A percentile compares a stretch with the other conserved stretches of the same genome.
Evolutionary conservation across 1,140 invertebrate species (phyloP).

Genomic region (Meteorus sp.): DNA sequence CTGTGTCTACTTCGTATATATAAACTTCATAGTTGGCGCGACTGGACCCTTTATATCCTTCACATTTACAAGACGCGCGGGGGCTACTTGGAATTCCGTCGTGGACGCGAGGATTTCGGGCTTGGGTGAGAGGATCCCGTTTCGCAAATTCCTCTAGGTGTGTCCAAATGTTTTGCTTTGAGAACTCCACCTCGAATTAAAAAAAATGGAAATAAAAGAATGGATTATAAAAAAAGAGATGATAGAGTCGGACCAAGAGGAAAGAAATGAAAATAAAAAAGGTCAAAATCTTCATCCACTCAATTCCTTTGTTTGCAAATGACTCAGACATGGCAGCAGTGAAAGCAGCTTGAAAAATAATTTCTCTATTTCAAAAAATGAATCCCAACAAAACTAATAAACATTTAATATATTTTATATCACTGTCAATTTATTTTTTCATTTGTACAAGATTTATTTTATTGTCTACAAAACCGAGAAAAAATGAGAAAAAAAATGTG

Average conservation of each 20-base stretch:
- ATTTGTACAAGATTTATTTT: conserved; percentile 6
- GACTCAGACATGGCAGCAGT: no score
- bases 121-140: conserved; percentile 25
- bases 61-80: conserved; percentile 10
- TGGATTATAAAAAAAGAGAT: no score
- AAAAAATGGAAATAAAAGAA: no score
- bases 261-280: neutral
- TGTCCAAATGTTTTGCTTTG: conserved; percentile 20
- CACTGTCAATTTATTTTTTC: no score
- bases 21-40: neutral
- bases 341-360: neutral
- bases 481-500: neutral
- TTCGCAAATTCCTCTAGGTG: conserved; percentile 30
- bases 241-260: no score
- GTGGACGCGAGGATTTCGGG: neutral
- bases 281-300: neutral
- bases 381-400: no score
- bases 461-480: neutral
- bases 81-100: conserved; percentile 26
- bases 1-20: no score
- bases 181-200: neutral
- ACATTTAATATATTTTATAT: no score
- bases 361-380: neutral
- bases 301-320: conserved; percentile 22
- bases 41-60: neutral